Evolutionary conservation across 2,113 vertebrate species (phyloP).

Genomic region (Podilymbus podiceps): DNA sequence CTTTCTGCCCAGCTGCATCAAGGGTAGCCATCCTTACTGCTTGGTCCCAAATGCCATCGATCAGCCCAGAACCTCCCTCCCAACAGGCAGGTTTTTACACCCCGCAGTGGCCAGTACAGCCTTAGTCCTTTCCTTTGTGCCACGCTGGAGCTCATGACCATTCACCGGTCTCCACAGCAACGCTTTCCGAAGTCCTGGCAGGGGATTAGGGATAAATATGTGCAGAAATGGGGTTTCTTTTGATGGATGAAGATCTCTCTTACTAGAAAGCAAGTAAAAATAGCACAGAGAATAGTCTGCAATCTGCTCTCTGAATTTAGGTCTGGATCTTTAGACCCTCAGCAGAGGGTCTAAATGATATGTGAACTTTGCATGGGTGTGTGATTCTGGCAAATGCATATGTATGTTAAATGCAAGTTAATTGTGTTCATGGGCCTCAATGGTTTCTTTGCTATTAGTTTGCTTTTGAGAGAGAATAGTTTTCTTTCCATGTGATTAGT

Average conservation of each 20-base stretch:
- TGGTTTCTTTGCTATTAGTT: background rate
- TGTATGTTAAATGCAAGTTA: background rate
- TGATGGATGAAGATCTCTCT: background rate
- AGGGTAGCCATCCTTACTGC: background rate
- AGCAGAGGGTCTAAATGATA: background rate
- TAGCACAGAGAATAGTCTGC: background rate
- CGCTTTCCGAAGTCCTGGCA: background rate
- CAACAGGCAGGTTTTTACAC: background rate
- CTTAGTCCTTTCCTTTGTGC: background rate
- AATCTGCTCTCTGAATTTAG: background rate
- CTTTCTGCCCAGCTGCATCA: background rate
- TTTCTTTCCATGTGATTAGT: background rate
- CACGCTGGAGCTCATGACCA: background rate
- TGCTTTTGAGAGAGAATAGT: background rate
- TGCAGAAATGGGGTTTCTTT: background rate
- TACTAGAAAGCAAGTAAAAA: background rate
- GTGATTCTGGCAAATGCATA: background rate
- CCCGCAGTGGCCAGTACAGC: background rate
- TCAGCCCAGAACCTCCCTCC: background rate
- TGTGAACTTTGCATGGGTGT: background rate
- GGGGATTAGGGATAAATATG: background rate
- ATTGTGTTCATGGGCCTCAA: background rate
- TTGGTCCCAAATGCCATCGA: background rate
- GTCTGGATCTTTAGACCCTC: background rate
- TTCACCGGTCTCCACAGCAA: conserved; percentile 23